Evolutionary conservation across 1,140 invertebrate species (phyloP).

Genomic region (Centruroides vittatus): DNA sequence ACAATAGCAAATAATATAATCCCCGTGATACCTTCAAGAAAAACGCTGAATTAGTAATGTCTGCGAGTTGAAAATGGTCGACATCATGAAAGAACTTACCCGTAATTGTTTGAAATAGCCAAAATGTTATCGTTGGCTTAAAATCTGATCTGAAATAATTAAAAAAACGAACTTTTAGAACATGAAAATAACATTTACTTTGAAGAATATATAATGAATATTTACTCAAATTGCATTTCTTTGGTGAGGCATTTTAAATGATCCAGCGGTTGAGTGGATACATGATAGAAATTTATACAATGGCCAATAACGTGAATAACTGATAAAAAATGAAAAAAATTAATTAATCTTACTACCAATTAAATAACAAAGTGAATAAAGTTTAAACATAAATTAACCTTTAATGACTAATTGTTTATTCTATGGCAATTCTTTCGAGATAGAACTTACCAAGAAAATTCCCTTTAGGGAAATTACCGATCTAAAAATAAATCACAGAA

Average conservation of each 20-base stretch:
- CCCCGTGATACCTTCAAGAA: constrained; percentile 54
- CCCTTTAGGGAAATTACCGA: too few relatives aligned
- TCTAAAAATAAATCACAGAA: too few relatives aligned
- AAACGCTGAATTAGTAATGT: background rate
- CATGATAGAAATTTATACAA: constrained; percentile 97
- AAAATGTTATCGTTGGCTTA: constrained; percentile 77
- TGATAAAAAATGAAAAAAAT: constrained; percentile 32
- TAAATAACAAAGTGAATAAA: too few relatives aligned
- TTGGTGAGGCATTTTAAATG: constrained; percentile 87
- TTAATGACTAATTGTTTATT: too few relatives aligned
- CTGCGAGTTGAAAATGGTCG: too few relatives aligned
- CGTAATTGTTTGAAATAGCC: constrained; percentile 88
- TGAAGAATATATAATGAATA: background rate
- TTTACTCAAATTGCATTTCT: constrained; percentile 68
- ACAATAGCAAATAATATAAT: constrained; percentile 83
- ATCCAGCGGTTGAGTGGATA: constrained; percentile 89
- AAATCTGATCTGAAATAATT: constrained; percentile 48
- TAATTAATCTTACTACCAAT: too few relatives aligned
- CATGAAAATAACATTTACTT: background rate
- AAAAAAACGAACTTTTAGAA: background rate
- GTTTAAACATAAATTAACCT: too few relatives aligned
- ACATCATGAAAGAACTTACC: constrained; percentile 24
- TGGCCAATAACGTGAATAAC: constrained; percentile 78
- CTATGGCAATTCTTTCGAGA: too few relatives aligned
- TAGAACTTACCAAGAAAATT: too few relatives aligned